Base-by-base conservation (phyloP, 2,113 vertebrate genomes). In the Mirza zaza region DNA sequence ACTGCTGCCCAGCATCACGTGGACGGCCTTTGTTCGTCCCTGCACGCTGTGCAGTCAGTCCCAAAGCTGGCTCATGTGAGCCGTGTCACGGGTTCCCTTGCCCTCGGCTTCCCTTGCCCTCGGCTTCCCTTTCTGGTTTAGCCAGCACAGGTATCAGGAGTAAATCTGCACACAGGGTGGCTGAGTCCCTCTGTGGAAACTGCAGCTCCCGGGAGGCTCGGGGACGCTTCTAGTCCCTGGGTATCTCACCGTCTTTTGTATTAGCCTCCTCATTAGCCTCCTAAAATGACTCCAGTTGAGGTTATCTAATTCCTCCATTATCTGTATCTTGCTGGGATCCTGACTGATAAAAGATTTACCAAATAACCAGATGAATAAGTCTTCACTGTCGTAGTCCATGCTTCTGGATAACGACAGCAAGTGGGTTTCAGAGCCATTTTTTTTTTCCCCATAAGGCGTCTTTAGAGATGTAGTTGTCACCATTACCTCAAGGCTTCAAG, bases 1-100 rank as follows among this genome's bases (percentile, higher is more conserved):
- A 1, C 20, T 52, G 29, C 29, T 8, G 5, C 36, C 32, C 2
- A 6, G 13, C 2, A 23, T 34, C 8, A 0, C 6, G 13, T 61
- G 23, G 39, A 13, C 0, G 21, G 11, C 23, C 36, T 39, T 32
- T 23, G 25, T 79, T 23, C 17, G 39, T 7, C 50, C 20, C 29
- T 82, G 29, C 13, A 45, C 61, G 5, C 23, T 0, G 2, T n/a
- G n/a, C n/a, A n/a, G n/a, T n/a, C n/a, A n/a, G n/a, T n/a, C n/a
- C n/a, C n/a, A n/a, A n/a, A 81, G 57, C 59, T 75, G 52, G 20
- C 8, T 61, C 45, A 9, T 21, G 39, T n/a, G 57, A 50, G 21
- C 36, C 5, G 0, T 39, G 27, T 36, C 63, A 10, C 1, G 7
- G 63, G 25, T 42, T 87, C 12, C 36, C 57, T n/a, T 17, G 13